Evolutionary conservation across 2,888 invertebrate genomes (phyloP).

Genomic region (Watsonalla binaria): DNA sequence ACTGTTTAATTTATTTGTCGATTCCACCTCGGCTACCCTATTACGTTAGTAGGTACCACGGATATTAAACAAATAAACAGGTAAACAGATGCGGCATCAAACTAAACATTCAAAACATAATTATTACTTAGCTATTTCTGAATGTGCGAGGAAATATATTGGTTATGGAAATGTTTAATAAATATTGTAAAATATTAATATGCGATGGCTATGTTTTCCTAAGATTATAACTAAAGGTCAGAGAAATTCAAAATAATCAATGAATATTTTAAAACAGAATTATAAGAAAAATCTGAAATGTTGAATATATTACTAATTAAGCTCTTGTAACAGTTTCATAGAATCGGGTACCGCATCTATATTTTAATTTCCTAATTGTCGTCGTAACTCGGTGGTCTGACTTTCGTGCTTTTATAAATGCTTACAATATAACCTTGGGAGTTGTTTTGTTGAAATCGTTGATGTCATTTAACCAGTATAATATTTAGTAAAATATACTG

Average conservation of each 20-base stretch:
- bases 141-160: too few relatives aligned
- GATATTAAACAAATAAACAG: background rate
- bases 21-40: constrained; percentile 49
- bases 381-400: constrained; percentile 6
- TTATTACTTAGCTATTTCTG: too few relatives aligned
- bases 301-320: too few relatives aligned
- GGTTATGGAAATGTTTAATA: too few relatives aligned
- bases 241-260: too few relatives aligned
- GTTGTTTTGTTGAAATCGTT: constrained; percentile 23
- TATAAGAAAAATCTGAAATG: too few relatives aligned
- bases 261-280: too few relatives aligned
- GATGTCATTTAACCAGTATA: constrained; percentile 14
- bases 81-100: constrained; percentile 19
- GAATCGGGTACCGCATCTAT: constrained; percentile 11
- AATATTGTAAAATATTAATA: too few relatives aligned
- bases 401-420: constrained; percentile 33
- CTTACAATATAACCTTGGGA: constrained; percentile 36
- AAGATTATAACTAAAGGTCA: too few relatives aligned
- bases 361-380: background rate
- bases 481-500: constrained; percentile 16
- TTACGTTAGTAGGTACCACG: constrained; percentile 28
- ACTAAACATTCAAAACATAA: too few relatives aligned
- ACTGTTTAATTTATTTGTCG: constrained; percentile 66
- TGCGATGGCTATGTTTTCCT: too few relatives aligned
- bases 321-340: too few relatives aligned